phyloP scores from a whole-genome alignment of 2,797 vertebrate species.

The Peromyscus eremicus region DNA sequence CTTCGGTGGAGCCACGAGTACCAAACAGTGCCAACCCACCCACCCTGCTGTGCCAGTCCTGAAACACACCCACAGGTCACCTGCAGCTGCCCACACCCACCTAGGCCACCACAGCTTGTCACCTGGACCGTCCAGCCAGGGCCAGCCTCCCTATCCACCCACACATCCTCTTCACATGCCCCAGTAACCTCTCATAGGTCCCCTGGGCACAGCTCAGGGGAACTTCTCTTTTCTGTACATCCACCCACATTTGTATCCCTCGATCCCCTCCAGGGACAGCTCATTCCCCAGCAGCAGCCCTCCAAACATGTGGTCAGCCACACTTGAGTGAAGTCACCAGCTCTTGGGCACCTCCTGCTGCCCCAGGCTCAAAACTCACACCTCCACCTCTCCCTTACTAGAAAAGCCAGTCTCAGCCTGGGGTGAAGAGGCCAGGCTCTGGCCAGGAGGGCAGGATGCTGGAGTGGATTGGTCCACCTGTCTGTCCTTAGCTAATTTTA shows the following conservation, averaged over 20 bases:
- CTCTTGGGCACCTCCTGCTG: conserved; percentile 29
- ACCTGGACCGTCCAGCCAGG: background rate
- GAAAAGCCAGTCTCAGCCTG: background rate
- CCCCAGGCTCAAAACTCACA: background rate
- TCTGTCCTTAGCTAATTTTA: conserved; percentile 85
- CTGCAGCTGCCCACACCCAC: background rate
- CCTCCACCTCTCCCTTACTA: conserved; percentile 55
- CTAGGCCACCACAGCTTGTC: background rate
- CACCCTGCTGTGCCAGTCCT: background rate
- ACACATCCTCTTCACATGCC: background rate
- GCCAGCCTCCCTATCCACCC: background rate
- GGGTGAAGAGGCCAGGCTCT: conserved; percentile 52
- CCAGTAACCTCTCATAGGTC: background rate
- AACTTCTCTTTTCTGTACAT: background rate
- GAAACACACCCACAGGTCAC: background rate
- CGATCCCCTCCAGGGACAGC: background rate
- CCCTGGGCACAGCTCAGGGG: background rate
- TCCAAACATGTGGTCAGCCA: conserved; percentile 38
- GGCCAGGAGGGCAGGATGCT: conserved; percentile 75
- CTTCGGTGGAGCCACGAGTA: background rate
- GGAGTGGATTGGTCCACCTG: conserved; percentile 56
- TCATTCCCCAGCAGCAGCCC: background rate
- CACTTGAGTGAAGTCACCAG: conserved; percentile 22
- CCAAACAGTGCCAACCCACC: background rate
- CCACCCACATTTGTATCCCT: background rate